Evolutionary conservation across 2,113 vertebrate genomes (phyloP).

Genomic region (Leucopsar rothschildi): DNA sequence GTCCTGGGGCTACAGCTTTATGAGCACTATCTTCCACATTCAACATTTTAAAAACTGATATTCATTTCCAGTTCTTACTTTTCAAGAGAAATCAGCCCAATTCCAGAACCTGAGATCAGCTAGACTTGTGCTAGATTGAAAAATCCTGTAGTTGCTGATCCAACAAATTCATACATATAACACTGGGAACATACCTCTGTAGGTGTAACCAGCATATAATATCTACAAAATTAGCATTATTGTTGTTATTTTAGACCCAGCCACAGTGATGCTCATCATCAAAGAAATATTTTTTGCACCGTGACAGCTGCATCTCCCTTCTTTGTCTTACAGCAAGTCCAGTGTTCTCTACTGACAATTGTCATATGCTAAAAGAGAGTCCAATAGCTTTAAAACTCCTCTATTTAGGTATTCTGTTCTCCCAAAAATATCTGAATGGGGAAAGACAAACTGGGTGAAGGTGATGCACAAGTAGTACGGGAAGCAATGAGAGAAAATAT

Average conservation of each 20-base stretch:
- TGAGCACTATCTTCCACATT: not conserved
- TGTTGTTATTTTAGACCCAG: not conserved
- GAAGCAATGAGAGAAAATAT: not conserved
- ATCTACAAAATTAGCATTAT: not conserved
- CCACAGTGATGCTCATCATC: not conserved
- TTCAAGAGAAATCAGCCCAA: not conserved
- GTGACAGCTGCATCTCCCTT: not conserved
- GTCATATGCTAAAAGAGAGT: not conserved
- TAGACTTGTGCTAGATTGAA: not conserved
- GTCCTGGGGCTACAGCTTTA: not conserved
- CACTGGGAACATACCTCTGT: not conserved
- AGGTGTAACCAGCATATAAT: not conserved
- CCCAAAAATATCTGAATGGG: not conserved
- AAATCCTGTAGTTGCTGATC: not conserved
- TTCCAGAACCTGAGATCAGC: not conserved
- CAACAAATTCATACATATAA: accelerated
- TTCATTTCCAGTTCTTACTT: not conserved
- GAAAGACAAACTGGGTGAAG: not conserved
- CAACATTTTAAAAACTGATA: not conserved
- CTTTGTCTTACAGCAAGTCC: not conserved
- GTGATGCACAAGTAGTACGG: accelerated
- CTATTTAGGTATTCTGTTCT: not conserved
- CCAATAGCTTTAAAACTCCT: not conserved
- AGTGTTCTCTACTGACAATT: not conserved
- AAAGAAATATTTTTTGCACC: not conserved